These are phyloP conservation scores for Sceloporus undulatus DNA, from an alignment of 2,113 vertebrate genomes.

Conservation along the genomic window DNA sequence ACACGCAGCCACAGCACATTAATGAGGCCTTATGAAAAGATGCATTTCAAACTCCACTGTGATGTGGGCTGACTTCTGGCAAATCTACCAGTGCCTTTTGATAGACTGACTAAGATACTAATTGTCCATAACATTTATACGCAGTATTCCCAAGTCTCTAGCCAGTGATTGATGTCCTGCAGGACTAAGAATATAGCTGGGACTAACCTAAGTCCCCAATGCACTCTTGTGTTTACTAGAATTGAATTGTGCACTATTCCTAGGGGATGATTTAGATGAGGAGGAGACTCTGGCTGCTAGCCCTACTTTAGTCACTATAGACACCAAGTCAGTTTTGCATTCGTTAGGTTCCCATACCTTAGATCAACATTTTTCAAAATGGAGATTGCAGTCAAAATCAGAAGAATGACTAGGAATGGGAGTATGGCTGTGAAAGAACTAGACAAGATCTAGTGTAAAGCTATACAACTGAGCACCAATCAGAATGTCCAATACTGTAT, in stretches of 20 bases:
- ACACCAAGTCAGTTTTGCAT: neutral
- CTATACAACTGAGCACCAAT: no score
- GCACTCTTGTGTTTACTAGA: neutral
- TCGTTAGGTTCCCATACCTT: neutral
- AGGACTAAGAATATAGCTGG: neutral
- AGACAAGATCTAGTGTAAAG: no score
- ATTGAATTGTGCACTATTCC: neutral
- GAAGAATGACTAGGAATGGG: no score
- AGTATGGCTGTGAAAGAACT: no score
- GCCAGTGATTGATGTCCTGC: neutral
- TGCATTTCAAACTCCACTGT: slow-evolving; percentile 53
- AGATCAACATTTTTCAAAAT: no score
- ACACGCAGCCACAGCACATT: slow-evolving; percentile 34
- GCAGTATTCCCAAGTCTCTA: neutral
- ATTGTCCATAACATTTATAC: slow-evolving; percentile 12
- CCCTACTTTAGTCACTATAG: neutral
- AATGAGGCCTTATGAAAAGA: slow-evolving; percentile 53
- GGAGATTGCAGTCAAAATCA: no score
- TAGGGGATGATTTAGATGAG: no score
- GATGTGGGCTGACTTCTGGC: slow-evolving; percentile 43
- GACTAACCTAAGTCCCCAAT: neutral
- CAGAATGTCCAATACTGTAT: no score
- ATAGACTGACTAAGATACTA: slow-evolving; percentile 15
- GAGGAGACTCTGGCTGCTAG: neutral
- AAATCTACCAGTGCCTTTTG: slow-evolving; percentile 42